These are phyloP conservation scores for Rhagoletis zephyria DNA, from an alignment of 1,140 invertebrate species.

Conservation along the genomic window DNA sequence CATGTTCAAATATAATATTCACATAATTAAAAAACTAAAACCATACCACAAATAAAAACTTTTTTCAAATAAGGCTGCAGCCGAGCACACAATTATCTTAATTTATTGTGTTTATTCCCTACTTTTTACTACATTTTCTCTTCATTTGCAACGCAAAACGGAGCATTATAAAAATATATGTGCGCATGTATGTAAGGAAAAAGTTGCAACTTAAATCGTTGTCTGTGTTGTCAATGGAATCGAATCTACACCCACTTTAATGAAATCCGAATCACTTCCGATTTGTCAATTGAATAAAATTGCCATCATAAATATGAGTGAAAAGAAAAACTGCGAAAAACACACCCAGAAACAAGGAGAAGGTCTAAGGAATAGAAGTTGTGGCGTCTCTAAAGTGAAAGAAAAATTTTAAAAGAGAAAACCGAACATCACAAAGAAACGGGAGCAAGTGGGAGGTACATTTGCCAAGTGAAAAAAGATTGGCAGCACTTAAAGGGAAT, in stretches of 20 bases:
- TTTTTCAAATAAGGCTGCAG: neutral
- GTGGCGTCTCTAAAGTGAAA: constrained; percentile 40
- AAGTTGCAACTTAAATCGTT: neutral
- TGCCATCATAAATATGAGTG: constrained; percentile 68
- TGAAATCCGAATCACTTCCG: constrained; percentile 72
- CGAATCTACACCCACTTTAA: constrained; percentile 62
- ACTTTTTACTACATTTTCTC: neutral
- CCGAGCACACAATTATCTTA: neutral
- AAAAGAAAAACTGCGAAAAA: constrained; percentile 10
- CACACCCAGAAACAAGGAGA: neutral
- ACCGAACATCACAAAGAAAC: constrained; percentile 58
- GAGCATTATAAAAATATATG: neutral
- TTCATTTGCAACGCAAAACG: constrained; percentile 4
- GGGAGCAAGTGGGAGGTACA: neutral
- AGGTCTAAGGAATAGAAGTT: neutral
- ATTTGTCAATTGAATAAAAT: constrained; percentile 73
- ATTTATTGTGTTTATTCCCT: constrained; percentile 9
- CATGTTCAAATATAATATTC: neutral
- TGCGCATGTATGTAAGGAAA: neutral
- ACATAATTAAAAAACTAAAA: constrained; percentile 20
- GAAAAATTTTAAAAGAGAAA: constrained; percentile 44
- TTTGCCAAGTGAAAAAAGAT: constrained; percentile 68
- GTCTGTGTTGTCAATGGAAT: neutral
- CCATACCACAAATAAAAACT: neutral
- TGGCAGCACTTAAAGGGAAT: constrained; percentile 72